Conservation (phyloP, 2,888 invertebrate species). For the Ischnura elegans region DNA sequence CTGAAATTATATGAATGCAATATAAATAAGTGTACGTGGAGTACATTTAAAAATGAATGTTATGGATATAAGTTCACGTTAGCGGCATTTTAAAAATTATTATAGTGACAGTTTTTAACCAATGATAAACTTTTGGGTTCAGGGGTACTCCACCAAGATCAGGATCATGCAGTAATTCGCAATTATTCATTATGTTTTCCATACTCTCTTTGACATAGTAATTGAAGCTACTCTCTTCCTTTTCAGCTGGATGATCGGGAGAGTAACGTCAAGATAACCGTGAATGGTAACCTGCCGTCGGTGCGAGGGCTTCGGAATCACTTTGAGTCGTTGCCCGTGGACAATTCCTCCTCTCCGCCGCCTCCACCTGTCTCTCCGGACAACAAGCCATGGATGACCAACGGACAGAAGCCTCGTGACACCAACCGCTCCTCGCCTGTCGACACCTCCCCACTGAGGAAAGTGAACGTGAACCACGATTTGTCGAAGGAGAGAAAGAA, state of each 20-base stretch:
- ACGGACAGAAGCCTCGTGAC: background rate
- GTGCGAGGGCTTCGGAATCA: slow-evolving; percentile 73
- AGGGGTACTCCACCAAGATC: too few species aligned
- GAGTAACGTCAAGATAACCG: background rate
- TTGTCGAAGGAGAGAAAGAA: background rate
- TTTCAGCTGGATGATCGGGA: background rate
- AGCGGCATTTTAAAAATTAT: too few species aligned
- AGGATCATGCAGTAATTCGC: too few species aligned
- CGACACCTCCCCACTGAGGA: background rate
- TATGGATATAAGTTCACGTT: too few species aligned
- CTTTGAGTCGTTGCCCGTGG: slow-evolving; percentile 71
- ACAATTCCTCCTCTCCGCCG: background rate
- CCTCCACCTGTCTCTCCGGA: background rate
- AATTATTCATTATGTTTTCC: background rate
- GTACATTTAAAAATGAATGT: too few species aligned
- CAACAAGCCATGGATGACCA: background rate
- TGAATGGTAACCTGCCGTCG: slow-evolving; percentile 72
- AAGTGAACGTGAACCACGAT: slow-evolving; percentile 16
- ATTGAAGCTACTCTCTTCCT: background rate
- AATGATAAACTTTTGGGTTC: too few species aligned
- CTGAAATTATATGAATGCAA: too few species aligned
- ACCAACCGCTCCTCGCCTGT: background rate
- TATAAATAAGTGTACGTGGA: too few species aligned
- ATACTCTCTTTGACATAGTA: background rate
- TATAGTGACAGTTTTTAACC: too few species aligned